Evolutionary conservation across 1,140 invertebrate species (phyloP).

Genomic region (Elymnias hypermnestra): DNA sequence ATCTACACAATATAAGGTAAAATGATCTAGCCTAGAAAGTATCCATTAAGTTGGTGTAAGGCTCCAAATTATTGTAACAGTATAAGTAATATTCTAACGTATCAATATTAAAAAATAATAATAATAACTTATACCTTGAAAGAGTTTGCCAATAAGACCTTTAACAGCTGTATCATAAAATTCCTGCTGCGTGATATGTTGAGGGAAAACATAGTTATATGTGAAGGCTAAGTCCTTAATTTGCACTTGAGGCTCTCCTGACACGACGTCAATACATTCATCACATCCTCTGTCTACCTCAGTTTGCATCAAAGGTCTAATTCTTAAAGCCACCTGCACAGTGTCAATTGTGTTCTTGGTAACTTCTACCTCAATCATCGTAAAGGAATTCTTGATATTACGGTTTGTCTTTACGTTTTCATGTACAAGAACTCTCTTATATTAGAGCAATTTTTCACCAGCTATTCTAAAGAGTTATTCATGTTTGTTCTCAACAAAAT

Average conservation of each 20-base stretch:
- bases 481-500: slow-evolving; percentile 17
- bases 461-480: too few relatives aligned
- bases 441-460: too few relatives aligned
- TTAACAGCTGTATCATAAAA: slow-evolving; percentile 88
- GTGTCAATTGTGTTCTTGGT: slow-evolving; percentile 62
- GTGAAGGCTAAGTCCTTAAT: slow-evolving; percentile 89
- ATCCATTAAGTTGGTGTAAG: too few relatives aligned
- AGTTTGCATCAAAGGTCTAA: slow-evolving; percentile 85
- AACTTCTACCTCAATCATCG: slow-evolving; percentile 48
- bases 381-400: slow-evolving; percentile 13
- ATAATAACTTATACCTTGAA: slow-evolving; percentile 80
- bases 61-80: too few relatives aligned
- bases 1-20: too few relatives aligned
- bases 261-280: slow-evolving; percentile 79
- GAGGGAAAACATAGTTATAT: slow-evolving; percentile 91
- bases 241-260: slow-evolving; percentile 81
- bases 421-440: too few relatives aligned
- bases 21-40: too few relatives aligned
- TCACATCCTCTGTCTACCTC: slow-evolving; percentile 84
- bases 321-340: slow-evolving; percentile 86
- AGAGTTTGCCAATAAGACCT: slow-evolving; percentile 85
- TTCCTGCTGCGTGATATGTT: slow-evolving; percentile 81
- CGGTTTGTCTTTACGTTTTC: too few relatives aligned
- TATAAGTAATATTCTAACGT: too few relatives aligned
- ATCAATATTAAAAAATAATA: not conserved